Base-by-base conservation (phyloP, 2,113 vertebrate genomes). In the Poecile atricapillus region DNA sequence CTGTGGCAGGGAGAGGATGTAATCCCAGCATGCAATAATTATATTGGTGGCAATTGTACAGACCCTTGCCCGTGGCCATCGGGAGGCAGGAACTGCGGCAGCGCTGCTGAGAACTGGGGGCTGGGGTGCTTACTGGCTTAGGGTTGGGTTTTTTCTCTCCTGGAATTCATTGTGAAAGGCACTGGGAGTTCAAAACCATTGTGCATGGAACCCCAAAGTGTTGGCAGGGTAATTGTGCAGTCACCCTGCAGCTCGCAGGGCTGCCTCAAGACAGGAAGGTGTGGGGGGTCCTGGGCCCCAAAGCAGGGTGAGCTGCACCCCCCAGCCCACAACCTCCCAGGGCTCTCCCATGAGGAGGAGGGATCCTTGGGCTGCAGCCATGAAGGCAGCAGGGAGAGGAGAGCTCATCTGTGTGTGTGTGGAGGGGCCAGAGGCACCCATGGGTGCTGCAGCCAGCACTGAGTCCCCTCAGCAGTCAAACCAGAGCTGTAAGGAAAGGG, bases 11-110 rank as follows among this genome's bases (percentile, higher is more conserved):
- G 55, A 71, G 60, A 92, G 82, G 85, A 50, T 59, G 47, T 46
- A 44, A 74, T 41, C 52, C 69, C 83, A 64, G 67, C 35, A 1
- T 23, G 46, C 78, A 77, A 77, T 86, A 91, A 86, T 90, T 92
- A 93, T 90, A 89, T 95, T 94, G 94, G 37, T 3, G 41, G 60
- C 65, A 92, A 94, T 92, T 23, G 15, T 65, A 37, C 79, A 46
- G 90, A 97, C 88, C 94, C 96, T 96, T 97, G 95, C 83, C 93
- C 90, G 15, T 4, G 0, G 70, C 24, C 0, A 1, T 89, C 12
- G 0, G 67, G 63, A 28, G 3, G 81, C 9, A 0, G 83, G 62
- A 28, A 2, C 20, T 10, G 49, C 2, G 0, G 84, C 87, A 35
- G 56, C 0, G 2, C 80, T 49, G 41, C 33, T 49, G 31, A n/a